phyloP scores from a whole-genome alignment of 2,888 invertebrate genomes.

The Protodeltote pygarga region DNA sequence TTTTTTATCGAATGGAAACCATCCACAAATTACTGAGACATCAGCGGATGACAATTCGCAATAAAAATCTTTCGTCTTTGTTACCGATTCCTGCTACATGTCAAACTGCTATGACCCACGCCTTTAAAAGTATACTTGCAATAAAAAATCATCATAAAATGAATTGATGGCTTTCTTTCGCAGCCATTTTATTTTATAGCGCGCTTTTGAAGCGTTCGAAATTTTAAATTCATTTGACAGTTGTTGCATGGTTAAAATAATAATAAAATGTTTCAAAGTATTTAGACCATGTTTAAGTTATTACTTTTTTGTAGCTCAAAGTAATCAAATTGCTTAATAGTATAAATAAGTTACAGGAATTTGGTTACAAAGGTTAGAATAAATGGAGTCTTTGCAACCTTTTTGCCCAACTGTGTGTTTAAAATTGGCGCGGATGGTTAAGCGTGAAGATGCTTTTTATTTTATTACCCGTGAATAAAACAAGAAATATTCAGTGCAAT shows the following conservation, averaged over 20 bases:
- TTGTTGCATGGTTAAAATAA: no score
- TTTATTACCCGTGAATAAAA: constrained; percentile 64
- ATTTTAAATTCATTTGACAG: constrained; percentile 52
- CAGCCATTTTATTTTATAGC: constrained; percentile 71
- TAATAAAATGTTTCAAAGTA: no score
- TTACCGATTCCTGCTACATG: constrained; percentile 34
- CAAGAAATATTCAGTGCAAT: constrained; percentile 51
- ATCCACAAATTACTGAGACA: constrained; percentile 28
- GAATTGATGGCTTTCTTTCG: constrained; percentile 72
- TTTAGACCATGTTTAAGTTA: no score
- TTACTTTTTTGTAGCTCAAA: no score
- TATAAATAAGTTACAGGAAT: neutral
- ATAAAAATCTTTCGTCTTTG: constrained; percentile 35
- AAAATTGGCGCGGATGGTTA: neutral
- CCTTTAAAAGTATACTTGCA: constrained; percentile 29
- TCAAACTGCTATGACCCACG: constrained; percentile 37
- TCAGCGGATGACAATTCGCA: constrained; percentile 36
- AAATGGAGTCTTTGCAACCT: neutral
- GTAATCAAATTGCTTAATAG: neutral
- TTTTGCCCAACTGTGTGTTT: neutral
- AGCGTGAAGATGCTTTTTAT: constrained; percentile 18
- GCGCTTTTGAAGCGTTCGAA: constrained; percentile 45
- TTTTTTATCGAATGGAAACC: constrained; percentile 20
- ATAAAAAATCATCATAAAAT: constrained; percentile 66
- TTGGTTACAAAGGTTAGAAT: constrained; percentile 13